Conservation (phyloP, 2,113 vertebrate genomes). For the Rousettus leschenaultii region DNA sequence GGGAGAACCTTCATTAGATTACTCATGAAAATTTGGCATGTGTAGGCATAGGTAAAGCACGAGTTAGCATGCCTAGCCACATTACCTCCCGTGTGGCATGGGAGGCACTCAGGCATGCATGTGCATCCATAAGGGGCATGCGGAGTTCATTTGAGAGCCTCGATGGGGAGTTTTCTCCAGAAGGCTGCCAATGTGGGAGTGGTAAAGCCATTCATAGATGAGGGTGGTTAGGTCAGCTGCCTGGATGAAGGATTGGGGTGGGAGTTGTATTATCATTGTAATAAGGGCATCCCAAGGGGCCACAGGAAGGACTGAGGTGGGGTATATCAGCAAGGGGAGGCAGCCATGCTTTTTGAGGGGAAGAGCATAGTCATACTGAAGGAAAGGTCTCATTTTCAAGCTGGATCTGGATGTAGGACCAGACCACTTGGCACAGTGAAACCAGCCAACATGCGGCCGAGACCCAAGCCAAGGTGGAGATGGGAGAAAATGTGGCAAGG, state of each 20-base stretch:
- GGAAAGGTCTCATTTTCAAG: neutral
- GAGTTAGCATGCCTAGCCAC: neutral
- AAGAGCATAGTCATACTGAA: neutral
- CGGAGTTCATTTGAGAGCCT: neutral
- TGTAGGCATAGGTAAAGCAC: neutral
- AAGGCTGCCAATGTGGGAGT: neutral
- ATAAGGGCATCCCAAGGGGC: neutral
- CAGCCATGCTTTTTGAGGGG: neutral
- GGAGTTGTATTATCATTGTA: neutral
- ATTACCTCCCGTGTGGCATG: neutral
- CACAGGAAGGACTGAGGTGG: neutral
- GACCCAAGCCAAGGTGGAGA: neutral
- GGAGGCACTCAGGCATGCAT: too few species aligned
- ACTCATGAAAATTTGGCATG: rapidly evolving
- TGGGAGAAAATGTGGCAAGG: neutral
- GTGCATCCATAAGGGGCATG: too few species aligned
- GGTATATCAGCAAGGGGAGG: neutral
- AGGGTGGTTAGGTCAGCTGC: neutral
- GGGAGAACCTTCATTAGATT: too few species aligned
- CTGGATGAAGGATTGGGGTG: neutral
- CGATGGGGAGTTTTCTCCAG: neutral
- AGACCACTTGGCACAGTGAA: neutral
- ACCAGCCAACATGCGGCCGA: too few species aligned
- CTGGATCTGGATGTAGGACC: neutral
- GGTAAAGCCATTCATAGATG: neutral